Conservation (phyloP, 2,888 invertebrate species). For the Trichogramma evanescens region DNA sequence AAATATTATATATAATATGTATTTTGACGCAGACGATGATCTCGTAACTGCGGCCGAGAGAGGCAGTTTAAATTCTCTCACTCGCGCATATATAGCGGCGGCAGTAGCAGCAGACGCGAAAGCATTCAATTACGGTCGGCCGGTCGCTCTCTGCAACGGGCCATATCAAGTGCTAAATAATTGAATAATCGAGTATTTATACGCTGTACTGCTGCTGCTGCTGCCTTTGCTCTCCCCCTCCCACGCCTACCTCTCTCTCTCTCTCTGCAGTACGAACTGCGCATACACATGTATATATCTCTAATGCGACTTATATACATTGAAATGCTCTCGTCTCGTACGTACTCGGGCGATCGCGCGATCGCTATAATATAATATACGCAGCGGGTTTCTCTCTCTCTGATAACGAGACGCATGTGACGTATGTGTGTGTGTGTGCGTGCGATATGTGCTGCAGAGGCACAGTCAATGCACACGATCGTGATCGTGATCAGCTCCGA, state of each 20-base stretch:
- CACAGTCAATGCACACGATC: too few relatives aligned
- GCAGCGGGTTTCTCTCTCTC: too few relatives aligned
- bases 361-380: neutral
- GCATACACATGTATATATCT: neutral
- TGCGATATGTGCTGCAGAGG: too few relatives aligned
- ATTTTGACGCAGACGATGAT: neutral
- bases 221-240: constrained; percentile 20
- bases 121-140: constrained; percentile 32
- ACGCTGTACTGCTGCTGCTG: neutral
- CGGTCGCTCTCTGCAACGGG: neutral
- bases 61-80: neutral
- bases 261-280: neutral
- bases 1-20: neutral
- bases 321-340: neutral
- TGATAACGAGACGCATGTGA: too few relatives aligned
- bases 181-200: constrained; percentile 26
- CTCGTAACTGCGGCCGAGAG: neutral
- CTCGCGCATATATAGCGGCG: neutral
- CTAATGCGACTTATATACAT: too few relatives aligned
- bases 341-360: neutral
- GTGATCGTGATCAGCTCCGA: too few relatives aligned
- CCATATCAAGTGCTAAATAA: constrained; percentile 22
- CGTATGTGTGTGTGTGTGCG: too few relatives aligned
- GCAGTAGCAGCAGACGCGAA: constrained; percentile 26
- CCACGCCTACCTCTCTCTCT: neutral